Conservation (phyloP, 2,797 vertebrate species). For the Lophius americanus region DNA sequence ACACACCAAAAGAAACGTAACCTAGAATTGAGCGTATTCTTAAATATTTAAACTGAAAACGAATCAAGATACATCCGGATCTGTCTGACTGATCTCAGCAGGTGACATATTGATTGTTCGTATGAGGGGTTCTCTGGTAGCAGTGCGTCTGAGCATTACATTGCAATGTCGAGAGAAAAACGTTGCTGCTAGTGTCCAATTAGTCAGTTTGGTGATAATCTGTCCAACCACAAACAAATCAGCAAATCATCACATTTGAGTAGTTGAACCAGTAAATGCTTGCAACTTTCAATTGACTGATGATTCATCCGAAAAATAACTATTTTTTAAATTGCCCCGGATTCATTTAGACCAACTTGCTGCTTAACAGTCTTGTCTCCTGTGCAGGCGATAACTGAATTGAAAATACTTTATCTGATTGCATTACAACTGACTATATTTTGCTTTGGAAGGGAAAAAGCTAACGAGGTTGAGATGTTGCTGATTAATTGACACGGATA, state of each 20-base stretch:
- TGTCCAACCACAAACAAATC: neutral
- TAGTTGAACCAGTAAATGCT: neutral
- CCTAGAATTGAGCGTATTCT: neutral
- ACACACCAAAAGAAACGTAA: neutral
- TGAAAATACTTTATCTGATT: neutral
- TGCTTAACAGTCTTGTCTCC: neutral
- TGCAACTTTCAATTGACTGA: neutral
- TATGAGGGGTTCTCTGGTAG: neutral
- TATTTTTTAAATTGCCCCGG: neutral
- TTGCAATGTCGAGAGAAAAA: neutral
- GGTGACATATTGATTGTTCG: neutral
- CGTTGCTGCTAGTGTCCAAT: neutral
- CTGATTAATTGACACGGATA: slow-evolving; percentile 39
- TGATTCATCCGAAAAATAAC: neutral
- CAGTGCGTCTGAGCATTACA: slow-evolving; percentile 1
- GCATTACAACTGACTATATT: slow-evolving; percentile 2
- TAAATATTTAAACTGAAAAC: neutral
- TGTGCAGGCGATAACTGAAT: neutral
- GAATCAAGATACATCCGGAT: neutral
- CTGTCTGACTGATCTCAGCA: slow-evolving; percentile 1
- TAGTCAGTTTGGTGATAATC: neutral
- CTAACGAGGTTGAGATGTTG: slow-evolving; percentile 29
- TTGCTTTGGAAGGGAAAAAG: neutral
- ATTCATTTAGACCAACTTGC: neutral
- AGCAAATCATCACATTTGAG: neutral